These are phyloP conservation scores for Drosophila emarginata DNA, from an alignment of 2,888 invertebrate species.

Conservation along the genomic window DNA sequence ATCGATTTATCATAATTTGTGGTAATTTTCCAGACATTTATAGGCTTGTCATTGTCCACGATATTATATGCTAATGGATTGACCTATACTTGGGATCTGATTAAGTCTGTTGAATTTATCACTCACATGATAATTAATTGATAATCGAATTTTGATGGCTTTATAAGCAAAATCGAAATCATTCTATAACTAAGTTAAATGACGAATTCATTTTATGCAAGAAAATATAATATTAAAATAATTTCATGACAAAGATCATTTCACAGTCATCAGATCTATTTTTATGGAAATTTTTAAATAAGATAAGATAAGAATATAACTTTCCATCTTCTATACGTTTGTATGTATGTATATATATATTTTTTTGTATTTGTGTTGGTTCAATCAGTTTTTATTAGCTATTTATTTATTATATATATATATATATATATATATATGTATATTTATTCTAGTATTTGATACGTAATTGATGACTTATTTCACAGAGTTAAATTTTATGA, in stretches of 20 bases:
- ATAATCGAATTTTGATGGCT: conserved; percentile 39
- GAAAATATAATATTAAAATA: too few relatives aligned
- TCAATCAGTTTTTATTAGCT: too few relatives aligned
- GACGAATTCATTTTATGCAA: neutral
- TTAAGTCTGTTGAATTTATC: conserved; percentile 9
- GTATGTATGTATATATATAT: too few relatives aligned
- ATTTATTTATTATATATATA: neutral
- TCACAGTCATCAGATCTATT: neutral
- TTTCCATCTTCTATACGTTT: neutral
- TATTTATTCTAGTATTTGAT: neutral
- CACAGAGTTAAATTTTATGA: neutral
- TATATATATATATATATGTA: too few relatives aligned
- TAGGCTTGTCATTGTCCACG: neutral
- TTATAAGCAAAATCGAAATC: conserved; percentile 25
- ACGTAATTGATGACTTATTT: neutral
- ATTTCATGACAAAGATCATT: neutral
- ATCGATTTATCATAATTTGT: conserved; percentile 3
- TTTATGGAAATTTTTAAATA: neutral
- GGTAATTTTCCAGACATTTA: conserved; percentile 5
- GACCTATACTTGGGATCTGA: conserved; percentile 5
- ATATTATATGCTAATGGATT: conserved; percentile 2
- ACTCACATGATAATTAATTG: conserved; percentile 41
- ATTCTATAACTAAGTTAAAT: neutral
- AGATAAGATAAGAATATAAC: neutral
- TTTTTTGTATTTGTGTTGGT: neutral